phyloP scores from a whole-genome alignment of 2,797 vertebrate genomes.

The Gymnocypris eckloni region DNA sequence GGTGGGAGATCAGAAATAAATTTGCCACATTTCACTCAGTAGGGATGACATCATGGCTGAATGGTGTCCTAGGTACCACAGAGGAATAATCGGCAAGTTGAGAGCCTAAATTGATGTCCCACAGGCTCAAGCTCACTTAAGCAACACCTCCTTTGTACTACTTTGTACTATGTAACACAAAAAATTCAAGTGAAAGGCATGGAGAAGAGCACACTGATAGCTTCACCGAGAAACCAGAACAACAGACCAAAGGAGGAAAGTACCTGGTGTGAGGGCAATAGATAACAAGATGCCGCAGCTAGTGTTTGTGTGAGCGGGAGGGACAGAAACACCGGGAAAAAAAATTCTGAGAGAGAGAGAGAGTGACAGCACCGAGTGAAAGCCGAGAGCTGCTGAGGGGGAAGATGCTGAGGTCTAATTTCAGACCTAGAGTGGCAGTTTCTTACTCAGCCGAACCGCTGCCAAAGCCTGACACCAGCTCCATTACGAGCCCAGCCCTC shows the following conservation, averaged over 20 bases:
- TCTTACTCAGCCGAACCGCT: slow-evolving; percentile 48
- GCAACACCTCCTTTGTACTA: slow-evolving; percentile 1
- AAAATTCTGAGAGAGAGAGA: slow-evolving; percentile 19
- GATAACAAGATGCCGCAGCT: slow-evolving; percentile 15
- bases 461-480: slow-evolving; percentile 58
- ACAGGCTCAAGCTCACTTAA: slow-evolving; percentile 7
- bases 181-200: slow-evolving; percentile 42
- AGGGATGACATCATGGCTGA: slow-evolving; percentile 52
- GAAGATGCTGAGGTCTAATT: slow-evolving; percentile 57
- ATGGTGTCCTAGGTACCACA: background rate
- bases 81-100: slow-evolving; percentile 28
- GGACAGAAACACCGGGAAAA: background rate
- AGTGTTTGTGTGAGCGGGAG: background rate
- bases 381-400: slow-evolving; percentile 47
- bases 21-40: slow-evolving; percentile 58
- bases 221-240: slow-evolving; percentile 21
- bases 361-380: slow-evolving; percentile 36
- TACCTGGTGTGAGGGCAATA: slow-evolving; percentile 11
- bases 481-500: slow-evolving; percentile 48
- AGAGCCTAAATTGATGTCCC: slow-evolving; percentile 12
- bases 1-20: slow-evolving; percentile 68
- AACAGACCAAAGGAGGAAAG: slow-evolving; percentile 1
- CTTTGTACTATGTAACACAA: background rate
- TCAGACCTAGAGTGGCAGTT: slow-evolving; percentile 50
- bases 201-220: slow-evolving; percentile 38